Conservation (phyloP, 2,888 invertebrate genomes). For the Elegia similella region DNA sequence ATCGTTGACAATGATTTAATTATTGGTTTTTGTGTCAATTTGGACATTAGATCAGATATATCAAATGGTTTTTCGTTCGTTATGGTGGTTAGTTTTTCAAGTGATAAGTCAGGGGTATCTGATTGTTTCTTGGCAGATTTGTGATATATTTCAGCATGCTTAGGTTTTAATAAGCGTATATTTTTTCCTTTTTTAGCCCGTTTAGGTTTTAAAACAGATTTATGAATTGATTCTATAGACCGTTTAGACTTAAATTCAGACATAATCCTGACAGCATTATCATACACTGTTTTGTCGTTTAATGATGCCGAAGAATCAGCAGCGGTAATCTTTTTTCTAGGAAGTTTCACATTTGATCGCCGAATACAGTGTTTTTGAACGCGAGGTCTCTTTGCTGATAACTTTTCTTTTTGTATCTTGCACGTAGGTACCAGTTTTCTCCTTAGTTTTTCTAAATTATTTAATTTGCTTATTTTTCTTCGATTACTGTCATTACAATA, state of each 20-base stretch:
- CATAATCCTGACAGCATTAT: constrained; percentile 60
- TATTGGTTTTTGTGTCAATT: background rate
- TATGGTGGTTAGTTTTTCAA: background rate
- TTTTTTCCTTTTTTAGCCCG: constrained; percentile 16
- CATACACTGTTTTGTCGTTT: constrained; percentile 53
- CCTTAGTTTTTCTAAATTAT: constrained; percentile 52
- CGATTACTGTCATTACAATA: constrained; percentile 21
- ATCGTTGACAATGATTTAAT: background rate
- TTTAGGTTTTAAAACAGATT: constrained; percentile 13
- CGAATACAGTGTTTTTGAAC: constrained; percentile 26
- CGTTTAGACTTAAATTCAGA: constrained; percentile 48
- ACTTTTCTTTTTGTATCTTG: constrained; percentile 46
- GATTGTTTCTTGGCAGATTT: background rate
- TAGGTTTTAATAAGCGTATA: background rate
- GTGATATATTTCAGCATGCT: background rate
- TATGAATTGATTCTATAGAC: background rate
- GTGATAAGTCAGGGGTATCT: background rate
- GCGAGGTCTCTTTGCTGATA: constrained; percentile 29
- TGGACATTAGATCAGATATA: background rate
- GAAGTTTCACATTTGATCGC: constrained; percentile 19
- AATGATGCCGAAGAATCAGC: constrained; percentile 35
- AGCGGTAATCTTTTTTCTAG: constrained; percentile 23
- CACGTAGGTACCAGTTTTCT: constrained; percentile 49
- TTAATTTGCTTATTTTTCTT: constrained; percentile 37
- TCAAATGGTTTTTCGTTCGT: background rate